Base-by-base conservation (phyloP, 2,888 invertebrate genomes). In the Brachypterus glaber region DNA sequence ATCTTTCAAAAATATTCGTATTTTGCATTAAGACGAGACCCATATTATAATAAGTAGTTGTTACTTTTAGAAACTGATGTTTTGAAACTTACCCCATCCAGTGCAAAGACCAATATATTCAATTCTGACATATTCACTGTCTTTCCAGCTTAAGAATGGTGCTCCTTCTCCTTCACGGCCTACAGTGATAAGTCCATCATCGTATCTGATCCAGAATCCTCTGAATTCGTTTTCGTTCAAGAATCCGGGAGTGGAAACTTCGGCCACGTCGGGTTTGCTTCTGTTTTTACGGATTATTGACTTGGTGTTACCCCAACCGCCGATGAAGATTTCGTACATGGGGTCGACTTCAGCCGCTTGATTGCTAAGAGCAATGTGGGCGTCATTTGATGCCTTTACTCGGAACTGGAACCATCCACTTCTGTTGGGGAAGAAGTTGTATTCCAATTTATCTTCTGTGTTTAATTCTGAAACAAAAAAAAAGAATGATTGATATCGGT, bases 281-380 rank as follows among this genome's bases (percentile, higher is more conserved):
- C 58, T 74, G 67, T 89, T 85, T 57, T 76, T 79, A 40, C 89
- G 79, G 58, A 88, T 85, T 1, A 86, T 82, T 18, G 85, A 86
- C 66, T 86, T 88, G 45, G 74, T 69, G 64, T 91, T 90, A 15
- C 76, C 75, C 91, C 90, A 92, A 17, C 90, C 90, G 17, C 91
- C 91, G 53, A 92, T 73, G 67, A 90, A 85, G 35, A 91, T 61
- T 74, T 92, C 91, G 59, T 81, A 79, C 72, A 90, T 85, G 14
- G 87, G 88, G 33, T 80, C 77, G 5, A 74, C 66, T 49, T 82
- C 85, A 30, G 71, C 67, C 2, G 86, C 79, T 1, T 75, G 75
- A 38, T 77, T 69, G 8, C 84, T 80, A 8, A 92, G 75, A 0
- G 86, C 86, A 51, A 92, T 57, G 60, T 91, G 91, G 7, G 88